A percentile compares a stretch with the other conserved stretches of the same genome.
Conservation (phyloP, 2,797 vertebrate genomes). For the Todus mexicanus region DNA sequence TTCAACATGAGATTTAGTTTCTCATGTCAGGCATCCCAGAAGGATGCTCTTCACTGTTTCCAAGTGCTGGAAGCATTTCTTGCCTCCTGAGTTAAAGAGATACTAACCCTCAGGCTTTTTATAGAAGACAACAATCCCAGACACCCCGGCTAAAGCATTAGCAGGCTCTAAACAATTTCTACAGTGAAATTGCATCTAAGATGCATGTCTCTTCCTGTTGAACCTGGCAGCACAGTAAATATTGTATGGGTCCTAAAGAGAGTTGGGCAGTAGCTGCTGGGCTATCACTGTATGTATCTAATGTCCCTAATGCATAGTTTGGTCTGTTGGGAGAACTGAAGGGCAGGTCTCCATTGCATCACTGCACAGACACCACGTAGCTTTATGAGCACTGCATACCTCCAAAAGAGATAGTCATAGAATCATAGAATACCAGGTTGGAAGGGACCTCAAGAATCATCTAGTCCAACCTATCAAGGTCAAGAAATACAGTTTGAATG, state of each 20-base stretch:
- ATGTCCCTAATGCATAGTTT: background rate
- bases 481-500: too few species aligned
- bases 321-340: background rate
- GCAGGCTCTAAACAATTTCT: background rate
- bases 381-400: background rate
- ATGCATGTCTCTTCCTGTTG: background rate
- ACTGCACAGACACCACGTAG: accelerated
- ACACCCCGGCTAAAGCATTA: background rate
- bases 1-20: background rate
- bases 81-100: background rate
- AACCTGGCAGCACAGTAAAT: conserved; percentile 8
- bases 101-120: background rate
- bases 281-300: background rate
- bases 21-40: background rate
- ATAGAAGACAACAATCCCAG: background rate
- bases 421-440: too few species aligned
- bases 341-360: background rate
- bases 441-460: too few species aligned
- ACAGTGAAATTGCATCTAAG: background rate
- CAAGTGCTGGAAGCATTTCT: background rate
- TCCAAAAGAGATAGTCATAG: background rate
- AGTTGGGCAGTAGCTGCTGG: background rate
- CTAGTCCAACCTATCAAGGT: too few species aligned
- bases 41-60: background rate
- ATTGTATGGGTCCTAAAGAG: background rate